Base-by-base conservation (phyloP, 2,888 invertebrate species). In the Rugalucina vietnamica region DNA sequence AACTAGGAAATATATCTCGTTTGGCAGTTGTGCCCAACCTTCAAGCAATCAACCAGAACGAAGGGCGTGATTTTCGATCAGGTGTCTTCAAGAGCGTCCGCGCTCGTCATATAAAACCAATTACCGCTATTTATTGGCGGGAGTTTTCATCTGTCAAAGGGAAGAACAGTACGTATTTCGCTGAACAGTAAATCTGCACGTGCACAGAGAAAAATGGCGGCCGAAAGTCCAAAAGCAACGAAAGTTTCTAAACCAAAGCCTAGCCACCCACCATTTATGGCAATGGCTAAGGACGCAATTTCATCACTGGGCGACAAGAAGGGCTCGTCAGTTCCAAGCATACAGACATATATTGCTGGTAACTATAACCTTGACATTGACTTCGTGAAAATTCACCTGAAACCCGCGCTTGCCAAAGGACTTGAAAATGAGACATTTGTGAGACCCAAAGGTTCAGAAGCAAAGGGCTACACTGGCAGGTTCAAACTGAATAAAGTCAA, bases 321-420 rank as follows among this genome's bases (percentile, higher is more conserved):
- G 73, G 92, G 92, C 8, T 89, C 89, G 0, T 87, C 91, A 5
- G 89, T 91, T 27, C 87, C 73, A 12, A 87, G 88, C 50, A 91
- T 92, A 29, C 85, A 88, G 73, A 85, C 82, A 21, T 92, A 81
- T 78, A 91, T 92, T 57, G 77, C 87, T 18, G 90, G 89, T 60
- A 90, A 89, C 43, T 90, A 92, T 84, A 88, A 81, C 8, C 77
- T 90, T 5, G 91, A 90, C 75, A 71, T 79, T 3, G 84, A 85
- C 27, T 73, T 60, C 18, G 85, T 91, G 32, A 84, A 86, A 43
- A 65, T 54, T 14, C 83, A 89, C 10, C 71, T 92, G 65, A 88
- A 86, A 75, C 89, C 87, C 24, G 92, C 92, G 24, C 70, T 92
- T 29, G 83, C 81, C 24, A 91, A 89, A 65, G 92, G 91, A 1